These are phyloP conservation scores for Allacma fusca DNA, from an alignment of 2,888 invertebrate species.

Conservation along the genomic window DNA sequence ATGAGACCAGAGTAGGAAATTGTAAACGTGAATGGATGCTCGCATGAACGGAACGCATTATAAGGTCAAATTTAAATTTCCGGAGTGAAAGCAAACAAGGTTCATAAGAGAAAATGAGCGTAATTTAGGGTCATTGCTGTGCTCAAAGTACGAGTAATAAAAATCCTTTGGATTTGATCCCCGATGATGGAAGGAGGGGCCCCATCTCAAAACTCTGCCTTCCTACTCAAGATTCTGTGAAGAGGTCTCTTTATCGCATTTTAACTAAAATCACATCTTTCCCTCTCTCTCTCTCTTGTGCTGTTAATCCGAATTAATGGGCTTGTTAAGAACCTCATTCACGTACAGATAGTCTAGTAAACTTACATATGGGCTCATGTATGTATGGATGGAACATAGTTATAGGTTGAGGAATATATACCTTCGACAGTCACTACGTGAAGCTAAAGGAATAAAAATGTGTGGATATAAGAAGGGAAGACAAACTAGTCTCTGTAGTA, in stretches of 20 bases:
- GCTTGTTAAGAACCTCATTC: constrained; percentile 43
- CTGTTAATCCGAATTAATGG: constrained; percentile 42
- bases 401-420: too few relatives aligned
- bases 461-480: background rate
- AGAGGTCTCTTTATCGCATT: constrained; percentile 12
- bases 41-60: too few relatives aligned
- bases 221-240: constrained; percentile 4
- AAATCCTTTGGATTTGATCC: too few relatives aligned
- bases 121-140: too few relatives aligned
- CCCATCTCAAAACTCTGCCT: background rate
- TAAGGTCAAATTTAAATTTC: too few relatives aligned
- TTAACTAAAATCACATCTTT: constrained; percentile 28
- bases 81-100: too few relatives aligned
- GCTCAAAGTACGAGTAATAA: too few relatives aligned
- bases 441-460: background rate
- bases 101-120: too few relatives aligned
- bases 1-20: too few relatives aligned
- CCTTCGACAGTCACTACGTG: background rate
- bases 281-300: constrained; percentile 32
- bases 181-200: background rate
- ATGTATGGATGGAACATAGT: too few relatives aligned
- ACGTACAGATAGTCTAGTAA: constrained; percentile 18
- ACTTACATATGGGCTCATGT: background rate
- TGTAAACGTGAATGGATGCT: too few relatives aligned
- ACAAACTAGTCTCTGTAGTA: background rate